phyloP scores from a whole-genome alignment of 2,113 vertebrate species.

The Sorex fumeus region DNA sequence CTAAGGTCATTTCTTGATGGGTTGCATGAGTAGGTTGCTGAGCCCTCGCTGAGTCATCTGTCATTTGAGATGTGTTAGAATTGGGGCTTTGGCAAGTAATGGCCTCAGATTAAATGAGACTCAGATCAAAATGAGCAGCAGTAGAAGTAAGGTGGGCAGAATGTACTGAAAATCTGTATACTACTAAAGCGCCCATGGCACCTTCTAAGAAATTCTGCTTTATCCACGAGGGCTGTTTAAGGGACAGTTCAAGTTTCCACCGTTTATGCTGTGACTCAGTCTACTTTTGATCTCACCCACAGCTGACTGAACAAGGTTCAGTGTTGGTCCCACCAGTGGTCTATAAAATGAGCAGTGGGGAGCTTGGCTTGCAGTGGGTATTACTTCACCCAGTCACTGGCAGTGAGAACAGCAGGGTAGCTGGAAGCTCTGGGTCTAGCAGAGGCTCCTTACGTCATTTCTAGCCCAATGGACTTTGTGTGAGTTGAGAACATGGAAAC shows the following conservation, averaged over 20 bases:
- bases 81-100: neutral
- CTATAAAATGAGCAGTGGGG: neutral
- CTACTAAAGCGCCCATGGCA: neutral
- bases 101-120: neutral
- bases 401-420: neutral
- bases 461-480: no score
- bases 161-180: neutral
- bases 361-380: no score
- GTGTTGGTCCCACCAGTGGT: neutral
- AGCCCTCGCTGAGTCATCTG: conserved; percentile 2
- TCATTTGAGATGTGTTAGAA: conserved; percentile 4
- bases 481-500: neutral
- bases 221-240: neutral
- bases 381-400: neutral
- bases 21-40: neutral
- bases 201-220: neutral
- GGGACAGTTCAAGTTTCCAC: neutral
- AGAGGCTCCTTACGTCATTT: no score
- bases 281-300: neutral
- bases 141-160: neutral
- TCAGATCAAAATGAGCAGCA: neutral
- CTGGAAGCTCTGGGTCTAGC: no score
- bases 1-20: neutral
- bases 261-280: neutral
- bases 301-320: neutral